A percentile compares a stretch with the other conserved stretches of the same genome.
phyloP scores from a whole-genome alignment of 2,888 invertebrate genomes.

The Andrena camellia region DNA sequence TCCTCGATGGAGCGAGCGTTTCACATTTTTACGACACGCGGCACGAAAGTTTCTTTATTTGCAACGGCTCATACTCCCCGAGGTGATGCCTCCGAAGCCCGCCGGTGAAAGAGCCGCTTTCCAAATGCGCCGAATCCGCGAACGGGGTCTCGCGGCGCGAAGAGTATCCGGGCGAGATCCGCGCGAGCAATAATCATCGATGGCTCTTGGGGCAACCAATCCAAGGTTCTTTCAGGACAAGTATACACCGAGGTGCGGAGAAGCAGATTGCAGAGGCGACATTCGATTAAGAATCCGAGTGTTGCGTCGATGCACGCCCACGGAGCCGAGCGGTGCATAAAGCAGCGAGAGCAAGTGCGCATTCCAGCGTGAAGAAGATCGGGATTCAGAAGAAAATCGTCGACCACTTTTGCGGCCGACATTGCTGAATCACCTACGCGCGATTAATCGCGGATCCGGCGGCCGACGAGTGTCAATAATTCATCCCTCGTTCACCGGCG shows the following conservation, averaged over 20 bases:
- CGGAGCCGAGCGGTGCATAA: not conserved
- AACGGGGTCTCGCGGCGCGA: not conserved
- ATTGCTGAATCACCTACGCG: slow-evolving; percentile 24
- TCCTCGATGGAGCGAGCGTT: slow-evolving; percentile 33
- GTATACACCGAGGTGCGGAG: not conserved
- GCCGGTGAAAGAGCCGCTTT: slow-evolving; percentile 51
- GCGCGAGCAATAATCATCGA: not conserved
- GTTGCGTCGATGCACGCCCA: slow-evolving; percentile 3
- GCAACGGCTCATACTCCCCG: slow-evolving; percentile 41
- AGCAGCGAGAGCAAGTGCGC: not conserved
- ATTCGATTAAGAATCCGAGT: slow-evolving; percentile 1
- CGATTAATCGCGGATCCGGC: not conserved
- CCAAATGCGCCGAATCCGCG: slow-evolving; percentile 20
- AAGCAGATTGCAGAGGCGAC: not conserved
- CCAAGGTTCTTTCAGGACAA: not conserved
- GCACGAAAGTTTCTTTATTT: slow-evolving; percentile 51
- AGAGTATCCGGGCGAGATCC: not conserved
- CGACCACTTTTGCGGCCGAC: slow-evolving; percentile 9
- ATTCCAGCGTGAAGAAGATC: not conserved
- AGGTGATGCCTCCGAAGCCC: slow-evolving; percentile 26
- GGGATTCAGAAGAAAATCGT: not conserved
- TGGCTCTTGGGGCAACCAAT: not conserved
- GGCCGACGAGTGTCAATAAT: not conserved
- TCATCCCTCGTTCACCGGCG: slow-evolving; percentile 19
- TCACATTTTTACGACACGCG: slow-evolving; percentile 48